Conservation (phyloP, 2,113 vertebrate genomes). For the Pangasianodon gigas region DNA sequence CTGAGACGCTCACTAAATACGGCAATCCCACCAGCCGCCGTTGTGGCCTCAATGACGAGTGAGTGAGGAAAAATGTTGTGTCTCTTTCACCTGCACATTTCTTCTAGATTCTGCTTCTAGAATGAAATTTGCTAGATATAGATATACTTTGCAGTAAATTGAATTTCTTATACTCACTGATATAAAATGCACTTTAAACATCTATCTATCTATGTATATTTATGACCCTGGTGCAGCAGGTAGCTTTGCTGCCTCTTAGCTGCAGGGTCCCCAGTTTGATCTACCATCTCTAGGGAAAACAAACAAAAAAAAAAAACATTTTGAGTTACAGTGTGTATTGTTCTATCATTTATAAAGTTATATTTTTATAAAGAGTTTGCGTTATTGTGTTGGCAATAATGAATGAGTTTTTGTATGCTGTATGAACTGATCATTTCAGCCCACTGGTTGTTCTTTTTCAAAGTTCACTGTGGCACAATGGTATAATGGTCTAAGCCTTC, state of each 20-base stretch:
- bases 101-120: background rate
- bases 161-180: background rate
- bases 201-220: background rate
- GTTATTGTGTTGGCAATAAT: background rate
- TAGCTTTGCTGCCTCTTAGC: too few species aligned
- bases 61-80: slow-evolving; percentile 61
- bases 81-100: background rate
- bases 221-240: too few species aligned
- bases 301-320: too few species aligned
- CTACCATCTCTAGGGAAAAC: too few species aligned
- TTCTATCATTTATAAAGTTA: too few species aligned
- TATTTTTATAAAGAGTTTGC: background rate
- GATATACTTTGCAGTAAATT: background rate
- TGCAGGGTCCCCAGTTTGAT: too few species aligned
- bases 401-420: too few species aligned
- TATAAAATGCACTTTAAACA: background rate
- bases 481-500: background rate
- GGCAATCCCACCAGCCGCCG: slow-evolving; percentile 96
- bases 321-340: too few species aligned
- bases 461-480: too few species aligned
- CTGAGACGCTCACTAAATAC: slow-evolving; percentile 84
- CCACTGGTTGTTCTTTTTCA: background rate
- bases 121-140: background rate
- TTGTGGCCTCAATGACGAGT: slow-evolving; percentile 97
- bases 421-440: background rate